Conservation (phyloP, 1,140 invertebrate species). For the Drosophila repletoides region DNA sequence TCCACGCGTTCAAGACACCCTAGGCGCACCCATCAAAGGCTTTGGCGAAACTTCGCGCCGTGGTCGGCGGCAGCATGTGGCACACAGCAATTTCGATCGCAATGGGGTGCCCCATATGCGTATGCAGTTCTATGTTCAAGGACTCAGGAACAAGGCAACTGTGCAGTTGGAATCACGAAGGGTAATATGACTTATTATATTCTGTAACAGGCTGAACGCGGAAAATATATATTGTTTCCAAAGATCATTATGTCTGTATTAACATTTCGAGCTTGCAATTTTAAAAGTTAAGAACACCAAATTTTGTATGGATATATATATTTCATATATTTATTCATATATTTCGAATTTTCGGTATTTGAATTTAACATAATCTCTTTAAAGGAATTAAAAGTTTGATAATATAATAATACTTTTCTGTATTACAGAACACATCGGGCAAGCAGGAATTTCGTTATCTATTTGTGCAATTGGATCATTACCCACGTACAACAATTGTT, state of each 20-base stretch:
- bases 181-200: slow-evolving; percentile 83
- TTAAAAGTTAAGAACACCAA: too few species aligned
- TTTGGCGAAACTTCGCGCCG: slow-evolving; percentile 92
- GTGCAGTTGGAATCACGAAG: slow-evolving; percentile 93
- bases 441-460: slow-evolving; percentile 92
- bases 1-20: slow-evolving; percentile 87
- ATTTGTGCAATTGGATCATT: slow-evolving; percentile 91
- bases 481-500: slow-evolving; percentile 87
- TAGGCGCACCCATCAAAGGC: slow-evolving; percentile 94
- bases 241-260: too few species aligned
- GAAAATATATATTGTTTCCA: too few species aligned
- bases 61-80: slow-evolving; percentile 88
- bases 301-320: too few species aligned
- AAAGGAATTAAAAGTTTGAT: too few species aligned
- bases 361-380: too few species aligned
- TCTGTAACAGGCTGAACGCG: background rate
- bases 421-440: slow-evolving; percentile 88
- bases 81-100: slow-evolving; percentile 88
- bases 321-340: too few species aligned
- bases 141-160: slow-evolving; percentile 89
- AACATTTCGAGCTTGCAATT: too few species aligned
- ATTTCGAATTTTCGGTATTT: too few species aligned
- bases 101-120: slow-evolving; percentile 90
- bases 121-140: slow-evolving; percentile 95
- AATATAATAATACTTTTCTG: too few species aligned